Evolutionary conservation across 2,888 invertebrate species (phyloP), one percentile per base, ranked within the genome.

Genomic region (Drosophila ezoana): DNA sequence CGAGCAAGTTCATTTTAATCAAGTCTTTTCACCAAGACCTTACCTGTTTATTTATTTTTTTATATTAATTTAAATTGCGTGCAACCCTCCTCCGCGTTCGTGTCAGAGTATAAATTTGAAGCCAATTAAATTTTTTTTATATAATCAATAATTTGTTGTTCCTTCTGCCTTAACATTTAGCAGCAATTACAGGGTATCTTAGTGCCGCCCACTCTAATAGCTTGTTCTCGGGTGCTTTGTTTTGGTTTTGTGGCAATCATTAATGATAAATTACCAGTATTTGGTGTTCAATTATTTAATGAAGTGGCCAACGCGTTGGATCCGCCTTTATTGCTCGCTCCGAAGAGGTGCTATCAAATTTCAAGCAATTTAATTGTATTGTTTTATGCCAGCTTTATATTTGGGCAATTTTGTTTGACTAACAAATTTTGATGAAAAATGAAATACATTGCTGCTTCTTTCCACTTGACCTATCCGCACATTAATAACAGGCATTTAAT

Each of bases 181-280:
- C 1, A 28, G 4, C 10, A 8, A 4, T 56, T 49, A 37, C 32
- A 52, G 59, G 56, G 66, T 56, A 77, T 40, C 10, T 14, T 2
- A 3, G 2, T 13, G 18, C 1, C 14, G 16, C 44, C 16, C n/a
- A 16, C 33, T 28, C 10, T 9, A 18, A 18, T 33, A 6, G 14
- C 14, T n/a, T 11, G 11, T 9, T 23, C 20, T 1, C 11, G 2
- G 38, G 8, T 65, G 13, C 14, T 32, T 45, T 53, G 48, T 53
- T 49, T 60, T 41, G 20, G 35, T 44, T 13, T 41, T 57, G 37
- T 59, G 51, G 53, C 74, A 76, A 86, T 89, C 83, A 85, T 89
- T 85, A 86, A 87, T 90, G 88, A 90, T 86, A 87, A 89, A 90
- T 90, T 77, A 76, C 76, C 79, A 76, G 68, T 76, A 81, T 68